Evolutionary conservation across 1,140 invertebrate species (phyloP).

Genomic region (Pemphigus obesinymphae): DNA sequence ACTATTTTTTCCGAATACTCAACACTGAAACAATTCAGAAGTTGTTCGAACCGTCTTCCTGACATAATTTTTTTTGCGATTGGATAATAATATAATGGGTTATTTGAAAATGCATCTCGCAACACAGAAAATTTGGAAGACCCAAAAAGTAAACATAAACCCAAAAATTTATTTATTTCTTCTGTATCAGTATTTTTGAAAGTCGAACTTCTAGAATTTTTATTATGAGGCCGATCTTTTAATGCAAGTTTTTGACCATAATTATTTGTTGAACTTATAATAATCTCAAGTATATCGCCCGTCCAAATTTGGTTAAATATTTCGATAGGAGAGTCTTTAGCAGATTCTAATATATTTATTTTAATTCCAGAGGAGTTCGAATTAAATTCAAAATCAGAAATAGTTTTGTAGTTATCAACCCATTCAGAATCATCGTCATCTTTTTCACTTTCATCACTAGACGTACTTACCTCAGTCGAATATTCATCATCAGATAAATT

Average conservation of each 20-base stretch:
- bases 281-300: background rate
- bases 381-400: slow-evolving; percentile 7
- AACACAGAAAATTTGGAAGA: slow-evolving; percentile 5
- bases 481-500: background rate
- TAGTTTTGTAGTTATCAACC: background rate
- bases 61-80: background rate
- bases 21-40: background rate
- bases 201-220: background rate
- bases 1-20: background rate
- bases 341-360: background rate
- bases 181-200: background rate
- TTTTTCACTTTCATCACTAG: background rate
- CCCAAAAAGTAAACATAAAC: slow-evolving; percentile 10
- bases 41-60: background rate
- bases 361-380: background rate
- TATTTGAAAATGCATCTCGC: background rate
- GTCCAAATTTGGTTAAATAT: background rate
- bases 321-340: background rate
- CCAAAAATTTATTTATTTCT: background rate
- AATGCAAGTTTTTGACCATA: background rate
- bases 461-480: background rate
- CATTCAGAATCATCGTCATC: background rate
- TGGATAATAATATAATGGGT: background rate
- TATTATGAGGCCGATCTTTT: background rate
- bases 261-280: background rate